A percentile compares a stretch with the other conserved stretches of the same genome.
Conservation (phyloP, 2,888 invertebrate genomes). For the Pyrochroa serraticornis region DNA sequence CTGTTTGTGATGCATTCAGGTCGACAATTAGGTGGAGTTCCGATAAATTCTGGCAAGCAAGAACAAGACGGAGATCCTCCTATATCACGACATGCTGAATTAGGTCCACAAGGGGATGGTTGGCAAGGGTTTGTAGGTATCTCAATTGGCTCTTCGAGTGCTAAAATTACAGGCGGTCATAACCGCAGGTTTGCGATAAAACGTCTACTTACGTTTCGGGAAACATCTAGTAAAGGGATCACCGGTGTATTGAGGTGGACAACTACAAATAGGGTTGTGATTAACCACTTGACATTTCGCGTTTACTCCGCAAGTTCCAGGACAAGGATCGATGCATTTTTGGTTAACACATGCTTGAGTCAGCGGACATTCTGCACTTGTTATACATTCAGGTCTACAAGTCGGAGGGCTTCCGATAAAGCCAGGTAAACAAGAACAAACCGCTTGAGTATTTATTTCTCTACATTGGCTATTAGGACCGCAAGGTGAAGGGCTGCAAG, state of each 20-base stretch:
- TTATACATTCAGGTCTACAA: conserved; percentile 78
- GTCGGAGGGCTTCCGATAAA: conserved; percentile 78
- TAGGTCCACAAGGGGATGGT: conserved; percentile 81
- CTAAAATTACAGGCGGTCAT: conserved; percentile 57
- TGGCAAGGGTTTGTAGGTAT: conserved; percentile 69
- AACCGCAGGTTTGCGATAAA: not conserved
- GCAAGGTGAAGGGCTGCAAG: conserved; percentile 77
- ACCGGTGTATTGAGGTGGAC: conserved; percentile 70
- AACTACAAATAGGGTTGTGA: conserved; percentile 82
- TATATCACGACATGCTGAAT: conserved; percentile 71
- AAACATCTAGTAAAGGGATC: conserved; percentile 69
- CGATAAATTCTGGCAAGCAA: conserved; percentile 68
- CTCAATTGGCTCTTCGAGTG: conserved; percentile 50
- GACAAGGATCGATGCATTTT: conserved; percentile 78
- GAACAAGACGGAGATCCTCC: conserved; percentile 70
- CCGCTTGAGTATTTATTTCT: conserved; percentile 73
- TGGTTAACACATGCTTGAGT: conserved; percentile 76
- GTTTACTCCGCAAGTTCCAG: conserved; percentile 76
- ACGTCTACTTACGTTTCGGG: conserved; percentile 60
- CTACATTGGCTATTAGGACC: conserved; percentile 80
- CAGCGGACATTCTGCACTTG: conserved; percentile 76
- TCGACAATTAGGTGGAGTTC: conserved; percentile 73
- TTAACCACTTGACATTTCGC: conserved; percentile 77
- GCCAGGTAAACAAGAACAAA: conserved; percentile 78
- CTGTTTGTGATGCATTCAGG: conserved; percentile 73